These are phyloP conservation scores for Neuroterus valhalla DNA, from an alignment of 1,140 invertebrate genomes.

Conservation along the genomic window DNA sequence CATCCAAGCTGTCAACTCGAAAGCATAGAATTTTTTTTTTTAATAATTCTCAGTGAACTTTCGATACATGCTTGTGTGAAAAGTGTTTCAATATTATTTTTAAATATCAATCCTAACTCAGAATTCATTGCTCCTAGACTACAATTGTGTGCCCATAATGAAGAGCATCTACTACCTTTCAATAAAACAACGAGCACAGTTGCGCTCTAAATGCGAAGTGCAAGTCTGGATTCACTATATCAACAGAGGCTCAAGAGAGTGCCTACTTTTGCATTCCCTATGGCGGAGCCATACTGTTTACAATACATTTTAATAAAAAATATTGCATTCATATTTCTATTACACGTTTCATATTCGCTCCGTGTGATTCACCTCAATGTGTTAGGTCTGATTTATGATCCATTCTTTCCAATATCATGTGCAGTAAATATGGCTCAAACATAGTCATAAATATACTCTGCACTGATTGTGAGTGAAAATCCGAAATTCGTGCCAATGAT, in stretches of 20 bases:
- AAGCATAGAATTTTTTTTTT: no score
- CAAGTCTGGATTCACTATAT: neutral
- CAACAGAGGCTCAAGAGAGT: neutral
- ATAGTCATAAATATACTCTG: slow-evolving; percentile 4
- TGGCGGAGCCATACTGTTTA: slow-evolving; percentile 3
- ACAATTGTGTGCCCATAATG: neutral
- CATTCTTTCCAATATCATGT: slow-evolving; percentile 19
- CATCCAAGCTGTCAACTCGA: no score
- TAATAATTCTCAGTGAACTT: no score
- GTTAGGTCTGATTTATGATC: slow-evolving; percentile 25
- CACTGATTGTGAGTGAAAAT: neutral
- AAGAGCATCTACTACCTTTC: neutral
- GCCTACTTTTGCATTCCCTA: neutral
- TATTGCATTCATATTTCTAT: slow-evolving; percentile 1
- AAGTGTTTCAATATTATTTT: neutral
- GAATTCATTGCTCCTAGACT: neutral
- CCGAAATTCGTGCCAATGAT: neutral
- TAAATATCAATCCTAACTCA: neutral
- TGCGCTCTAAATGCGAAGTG: slow-evolving; percentile 18
- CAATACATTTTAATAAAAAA: slow-evolving; percentile 28
- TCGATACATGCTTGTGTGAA: no score
- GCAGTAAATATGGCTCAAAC: neutral
- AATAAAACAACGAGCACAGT: slow-evolving; percentile 4
- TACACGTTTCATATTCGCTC: neutral
- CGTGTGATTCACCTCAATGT: slow-evolving; percentile 20